Evolutionary conservation across 2,888 invertebrate species (phyloP).

Genomic region (Melipona bicolor): DNA sequence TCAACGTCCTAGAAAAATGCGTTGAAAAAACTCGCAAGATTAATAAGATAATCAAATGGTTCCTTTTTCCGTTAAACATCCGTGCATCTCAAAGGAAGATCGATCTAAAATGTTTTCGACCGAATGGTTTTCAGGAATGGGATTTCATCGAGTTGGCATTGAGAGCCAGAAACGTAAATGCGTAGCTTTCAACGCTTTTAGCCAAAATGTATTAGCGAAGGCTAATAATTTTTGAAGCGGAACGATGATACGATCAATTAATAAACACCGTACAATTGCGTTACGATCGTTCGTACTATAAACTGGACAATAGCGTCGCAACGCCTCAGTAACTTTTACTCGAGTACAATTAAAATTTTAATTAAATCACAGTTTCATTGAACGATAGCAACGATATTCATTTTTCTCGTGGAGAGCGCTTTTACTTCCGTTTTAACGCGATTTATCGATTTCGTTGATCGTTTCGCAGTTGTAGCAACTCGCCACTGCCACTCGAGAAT

Average conservation of each 20-base stretch:
- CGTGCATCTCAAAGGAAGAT: too few species aligned
- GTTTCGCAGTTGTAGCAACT: neutral
- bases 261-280: slow-evolving; percentile 17
- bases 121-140: neutral
- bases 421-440: neutral
- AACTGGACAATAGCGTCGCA: neutral
- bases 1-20: neutral
- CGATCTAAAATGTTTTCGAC: neutral
- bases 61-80: neutral
- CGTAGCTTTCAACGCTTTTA: neutral
- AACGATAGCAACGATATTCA: neutral
- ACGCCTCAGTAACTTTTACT: neutral
- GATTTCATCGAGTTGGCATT: neutral
- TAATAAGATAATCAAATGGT: slow-evolving; percentile 42
- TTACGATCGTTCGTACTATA: neutral
- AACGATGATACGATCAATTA: slow-evolving; percentile 32
- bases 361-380: slow-evolving; percentile 18
- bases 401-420: neutral
- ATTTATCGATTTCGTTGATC: neutral
- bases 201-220: slow-evolving; percentile 7
- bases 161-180: neutral
- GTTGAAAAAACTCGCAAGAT: slow-evolving; percentile 31
- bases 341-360: slow-evolving; percentile 33
- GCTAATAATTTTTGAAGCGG: slow-evolving; percentile 15
- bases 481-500: neutral